phyloP scores from a whole-genome alignment of 2,888 invertebrate genomes.

The Hydrotaea cyrtoneurina region DNA sequence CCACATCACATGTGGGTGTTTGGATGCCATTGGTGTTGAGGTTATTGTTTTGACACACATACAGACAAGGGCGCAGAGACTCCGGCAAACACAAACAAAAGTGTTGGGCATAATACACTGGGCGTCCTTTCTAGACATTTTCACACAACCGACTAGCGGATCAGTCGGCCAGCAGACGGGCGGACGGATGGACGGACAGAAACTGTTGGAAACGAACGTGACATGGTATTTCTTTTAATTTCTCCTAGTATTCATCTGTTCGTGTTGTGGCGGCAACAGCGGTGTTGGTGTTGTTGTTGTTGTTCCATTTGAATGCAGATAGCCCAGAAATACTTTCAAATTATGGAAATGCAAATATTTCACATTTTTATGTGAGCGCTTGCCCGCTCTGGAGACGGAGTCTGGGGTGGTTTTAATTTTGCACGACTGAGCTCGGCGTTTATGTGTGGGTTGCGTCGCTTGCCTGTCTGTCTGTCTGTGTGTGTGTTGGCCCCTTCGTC shows the following conservation, averaged over 20 bases:
- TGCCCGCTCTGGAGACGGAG: background rate
- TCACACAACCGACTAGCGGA: background rate
- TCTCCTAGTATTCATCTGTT: constrained; percentile 54
- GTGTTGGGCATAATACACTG: background rate
- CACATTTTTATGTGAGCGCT: constrained; percentile 56
- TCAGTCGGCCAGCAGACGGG: constrained; percentile 21
- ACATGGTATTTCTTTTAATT: constrained; percentile 63
- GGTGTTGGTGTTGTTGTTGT: constrained; percentile 7
- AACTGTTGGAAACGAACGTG: constrained; percentile 54
- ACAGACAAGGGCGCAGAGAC: background rate
- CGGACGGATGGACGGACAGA: constrained; percentile 4
- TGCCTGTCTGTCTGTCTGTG: constrained; percentile 7
- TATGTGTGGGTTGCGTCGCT: background rate
- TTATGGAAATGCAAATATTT: constrained; percentile 66
- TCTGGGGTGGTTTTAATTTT: constrained; percentile 51
- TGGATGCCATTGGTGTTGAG: constrained; percentile 59
- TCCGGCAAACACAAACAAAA: background rate
- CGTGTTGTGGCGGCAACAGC: constrained; percentile 7
- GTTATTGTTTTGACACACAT: constrained; percentile 46
- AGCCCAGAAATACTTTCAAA: constrained; percentile 52
- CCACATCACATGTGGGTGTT: constrained; percentile 42
- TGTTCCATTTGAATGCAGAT: constrained; percentile 55
- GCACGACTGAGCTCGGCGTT: constrained; percentile 45
- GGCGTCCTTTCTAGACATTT: background rate
- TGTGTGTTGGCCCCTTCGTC: background rate